Evolutionary conservation across 2,113 vertebrate species (phyloP).

Genomic region (Drymodes brunneopygia): DNA sequence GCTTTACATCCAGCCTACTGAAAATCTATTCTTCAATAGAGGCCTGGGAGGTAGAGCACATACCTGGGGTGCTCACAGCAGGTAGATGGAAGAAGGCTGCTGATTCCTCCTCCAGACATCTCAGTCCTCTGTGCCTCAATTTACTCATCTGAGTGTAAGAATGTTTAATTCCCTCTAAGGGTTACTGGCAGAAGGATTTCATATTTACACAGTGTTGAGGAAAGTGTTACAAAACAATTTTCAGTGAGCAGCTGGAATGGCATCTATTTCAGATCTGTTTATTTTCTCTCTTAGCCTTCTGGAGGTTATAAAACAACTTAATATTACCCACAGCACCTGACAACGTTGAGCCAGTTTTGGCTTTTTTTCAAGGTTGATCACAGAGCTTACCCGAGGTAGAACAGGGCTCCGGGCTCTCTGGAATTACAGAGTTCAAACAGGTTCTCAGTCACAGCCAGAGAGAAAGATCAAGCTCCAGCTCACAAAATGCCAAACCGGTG

Average conservation of each 20-base stretch:
- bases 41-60: rapidly evolving
- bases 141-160: neutral
- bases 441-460: neutral
- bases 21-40: neutral
- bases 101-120: neutral
- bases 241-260: conserved; percentile 18
- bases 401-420: neutral
- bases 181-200: neutral
- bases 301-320: neutral
- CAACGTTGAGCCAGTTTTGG: neutral
- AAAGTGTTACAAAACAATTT: neutral
- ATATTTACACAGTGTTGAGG: neutral
- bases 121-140: neutral
- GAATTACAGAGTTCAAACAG: neutral
- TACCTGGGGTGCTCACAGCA: neutral
- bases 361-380: neutral
- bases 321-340: neutral
- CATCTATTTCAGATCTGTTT: conserved; percentile 3
- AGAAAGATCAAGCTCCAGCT: neutral
- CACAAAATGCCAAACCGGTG: neutral
- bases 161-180: neutral
- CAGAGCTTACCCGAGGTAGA: neutral
- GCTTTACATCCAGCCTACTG: neutral
- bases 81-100: neutral
- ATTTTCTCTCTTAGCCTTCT: neutral